Evolutionary conservation across 1,140 invertebrate species (phyloP).

Genomic region (Riptortus pedestris): DNA sequence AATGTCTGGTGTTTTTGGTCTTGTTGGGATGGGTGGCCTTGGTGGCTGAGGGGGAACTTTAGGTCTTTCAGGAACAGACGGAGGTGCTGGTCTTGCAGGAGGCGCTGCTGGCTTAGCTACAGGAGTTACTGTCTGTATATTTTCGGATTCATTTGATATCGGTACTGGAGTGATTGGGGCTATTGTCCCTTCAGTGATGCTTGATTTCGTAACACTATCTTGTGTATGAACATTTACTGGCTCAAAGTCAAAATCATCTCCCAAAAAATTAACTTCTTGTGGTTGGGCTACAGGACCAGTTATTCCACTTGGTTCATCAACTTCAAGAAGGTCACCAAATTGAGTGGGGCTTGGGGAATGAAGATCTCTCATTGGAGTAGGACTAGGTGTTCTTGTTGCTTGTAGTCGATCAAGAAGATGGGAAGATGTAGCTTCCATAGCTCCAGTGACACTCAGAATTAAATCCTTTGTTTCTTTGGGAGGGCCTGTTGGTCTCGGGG

Average conservation of each 20-base stretch:
- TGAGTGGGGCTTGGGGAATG: conserved; percentile 77
- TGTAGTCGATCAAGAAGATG: conserved; percentile 69
- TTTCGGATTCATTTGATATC: background rate
- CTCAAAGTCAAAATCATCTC: conserved; percentile 32
- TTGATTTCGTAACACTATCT: too few relatives aligned
- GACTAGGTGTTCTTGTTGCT: conserved; percentile 68
- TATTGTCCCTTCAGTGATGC: background rate
- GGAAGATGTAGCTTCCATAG: conserved; percentile 77
- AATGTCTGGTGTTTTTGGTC: conserved; percentile 1
- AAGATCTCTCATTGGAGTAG: conserved; percentile 62
- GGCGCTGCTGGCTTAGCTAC: conserved; percentile 6
- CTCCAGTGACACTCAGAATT: conserved; percentile 72
- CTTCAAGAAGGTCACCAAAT: conserved; percentile 54
- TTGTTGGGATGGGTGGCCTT: conserved; percentile 20
- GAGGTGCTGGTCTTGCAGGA: conserved; percentile 32
- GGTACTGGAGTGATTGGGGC: background rate
- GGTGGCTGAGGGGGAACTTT: conserved; percentile 28
- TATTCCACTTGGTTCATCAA: conserved; percentile 36
- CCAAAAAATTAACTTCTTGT: conserved; percentile 31
- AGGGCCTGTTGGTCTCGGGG: conserved; percentile 46
- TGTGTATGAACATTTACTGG: conserved; percentile 29
- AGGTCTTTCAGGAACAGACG: conserved; percentile 33
- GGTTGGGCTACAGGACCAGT: conserved; percentile 28
- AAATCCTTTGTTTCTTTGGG: conserved; percentile 71
- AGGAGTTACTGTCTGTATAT: background rate